Evolutionary conservation across 2,797 vertebrate genomes (phyloP).

Genomic region (Microhierax caerulescens): DNA sequence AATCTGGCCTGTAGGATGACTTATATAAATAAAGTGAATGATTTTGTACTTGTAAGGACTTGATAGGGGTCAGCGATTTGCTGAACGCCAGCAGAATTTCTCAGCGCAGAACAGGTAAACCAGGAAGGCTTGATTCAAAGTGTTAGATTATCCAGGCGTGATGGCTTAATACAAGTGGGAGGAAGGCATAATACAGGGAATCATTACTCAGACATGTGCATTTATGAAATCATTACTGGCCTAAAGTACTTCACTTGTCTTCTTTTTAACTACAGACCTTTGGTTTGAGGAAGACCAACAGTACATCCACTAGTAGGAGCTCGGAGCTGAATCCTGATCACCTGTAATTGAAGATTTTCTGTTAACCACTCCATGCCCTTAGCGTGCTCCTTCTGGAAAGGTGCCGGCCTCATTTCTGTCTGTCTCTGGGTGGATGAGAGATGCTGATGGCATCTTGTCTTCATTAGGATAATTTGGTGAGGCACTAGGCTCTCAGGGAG

Average conservation of each 20-base stretch:
- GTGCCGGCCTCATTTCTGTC: not conserved
- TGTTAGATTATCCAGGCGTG: constrained; percentile 15
- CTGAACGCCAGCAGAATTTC: constrained; percentile 29
- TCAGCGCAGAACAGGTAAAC: not conserved
- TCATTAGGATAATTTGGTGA: not conserved
- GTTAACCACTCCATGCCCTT: not conserved
- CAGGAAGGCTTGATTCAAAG: constrained; percentile 20
- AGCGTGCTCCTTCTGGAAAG: not conserved
- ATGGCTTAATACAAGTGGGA: constrained; percentile 42
- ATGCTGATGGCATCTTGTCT: not conserved
- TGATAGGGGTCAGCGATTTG: constrained; percentile 11
- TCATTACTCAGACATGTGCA: constrained; percentile 27
- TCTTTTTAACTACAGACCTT: constrained; percentile 10
- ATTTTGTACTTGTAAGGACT: constrained; percentile 12
- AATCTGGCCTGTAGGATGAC: constrained; percentile 12
- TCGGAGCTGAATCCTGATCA: not conserved
- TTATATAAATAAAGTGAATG: constrained; percentile 15
- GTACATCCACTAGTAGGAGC: constrained; percentile 8
- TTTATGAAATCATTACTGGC: constrained; percentile 55
- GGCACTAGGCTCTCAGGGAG: not conserved
- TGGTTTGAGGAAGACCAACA: not conserved
- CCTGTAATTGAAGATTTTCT: not conserved
- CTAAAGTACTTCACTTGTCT: constrained; percentile 38
- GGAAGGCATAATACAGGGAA: constrained; percentile 25
- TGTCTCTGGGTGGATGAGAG: not conserved